Evolutionary conservation across 2,113 vertebrate species (phyloP).

Genomic region (Mionectes macconnelli): DNA sequence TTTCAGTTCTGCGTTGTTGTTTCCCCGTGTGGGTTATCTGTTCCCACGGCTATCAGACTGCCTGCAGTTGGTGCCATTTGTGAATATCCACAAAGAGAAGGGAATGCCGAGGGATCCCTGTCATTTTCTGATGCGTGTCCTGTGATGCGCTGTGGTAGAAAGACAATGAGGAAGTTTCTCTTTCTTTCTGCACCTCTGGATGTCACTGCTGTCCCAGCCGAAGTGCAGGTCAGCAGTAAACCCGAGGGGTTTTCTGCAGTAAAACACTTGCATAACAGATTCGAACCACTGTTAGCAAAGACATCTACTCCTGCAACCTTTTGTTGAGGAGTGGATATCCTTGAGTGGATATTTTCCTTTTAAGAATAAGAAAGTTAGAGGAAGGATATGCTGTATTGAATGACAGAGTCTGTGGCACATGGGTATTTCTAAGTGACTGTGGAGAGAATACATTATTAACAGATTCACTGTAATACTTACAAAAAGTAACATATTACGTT

Average conservation of each 20-base stretch:
- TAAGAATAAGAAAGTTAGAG: background rate
- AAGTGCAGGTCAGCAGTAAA: background rate
- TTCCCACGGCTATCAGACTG: background rate
- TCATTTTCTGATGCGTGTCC: background rate
- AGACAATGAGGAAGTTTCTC: background rate
- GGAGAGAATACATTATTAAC: background rate
- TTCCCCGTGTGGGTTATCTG: background rate
- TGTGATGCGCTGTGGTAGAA: background rate
- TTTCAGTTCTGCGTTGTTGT: background rate
- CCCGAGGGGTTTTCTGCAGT: background rate
- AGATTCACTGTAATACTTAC: background rate
- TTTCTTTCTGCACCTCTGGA: background rate
- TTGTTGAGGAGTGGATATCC: too few relatives aligned
- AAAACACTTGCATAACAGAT: background rate
- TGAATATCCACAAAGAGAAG: background rate
- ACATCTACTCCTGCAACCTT: background rate
- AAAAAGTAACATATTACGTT: background rate
- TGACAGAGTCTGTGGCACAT: background rate
- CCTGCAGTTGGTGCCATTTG: background rate
- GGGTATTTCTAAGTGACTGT: background rate
- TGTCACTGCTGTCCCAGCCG: slow-evolving; percentile 23
- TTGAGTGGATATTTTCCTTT: background rate
- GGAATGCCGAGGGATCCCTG: background rate
- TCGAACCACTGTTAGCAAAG: background rate
- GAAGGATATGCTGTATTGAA: background rate